Evolutionary conservation across 2,888 invertebrate genomes (phyloP).

Genomic region (Scaptomyza cyrtandrae): DNA sequence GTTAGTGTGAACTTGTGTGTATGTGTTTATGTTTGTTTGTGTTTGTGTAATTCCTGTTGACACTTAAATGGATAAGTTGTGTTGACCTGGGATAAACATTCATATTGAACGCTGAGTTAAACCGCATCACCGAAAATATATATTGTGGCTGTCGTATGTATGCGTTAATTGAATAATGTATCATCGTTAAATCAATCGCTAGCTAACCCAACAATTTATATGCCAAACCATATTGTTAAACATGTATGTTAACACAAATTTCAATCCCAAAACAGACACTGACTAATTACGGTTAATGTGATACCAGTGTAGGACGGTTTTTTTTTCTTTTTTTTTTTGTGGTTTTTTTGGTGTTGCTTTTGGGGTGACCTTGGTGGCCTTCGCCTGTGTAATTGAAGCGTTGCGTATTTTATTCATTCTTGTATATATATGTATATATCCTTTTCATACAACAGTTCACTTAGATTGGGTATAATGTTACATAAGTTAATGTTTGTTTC

Average conservation of each 20-base stretch:
- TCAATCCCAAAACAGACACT: slow-evolving; percentile 2
- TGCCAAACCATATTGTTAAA: not conserved
- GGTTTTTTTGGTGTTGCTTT: slow-evolving; percentile 9
- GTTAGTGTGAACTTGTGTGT: not conserved
- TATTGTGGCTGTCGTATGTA: slow-evolving; percentile 24
- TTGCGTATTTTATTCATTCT: slow-evolving; percentile 43
- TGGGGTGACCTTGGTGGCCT: slow-evolving; percentile 28
- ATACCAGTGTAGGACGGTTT: slow-evolving; percentile 1
- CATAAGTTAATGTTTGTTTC: not conserved
- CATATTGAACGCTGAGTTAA: not conserved
- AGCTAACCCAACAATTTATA: slow-evolving; percentile 23
- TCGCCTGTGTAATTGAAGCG: slow-evolving; percentile 63
- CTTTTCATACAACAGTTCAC: not conserved
- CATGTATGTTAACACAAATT: slow-evolving; percentile 6
- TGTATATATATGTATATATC: slow-evolving; percentile 4
- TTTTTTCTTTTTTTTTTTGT: not conserved
- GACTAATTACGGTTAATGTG: slow-evolving; percentile 53
- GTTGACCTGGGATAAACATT: slow-evolving; percentile 30
- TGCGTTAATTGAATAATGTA: slow-evolving; percentile 52
- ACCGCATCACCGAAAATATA: slow-evolving; percentile 33
- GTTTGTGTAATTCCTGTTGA: slow-evolving; percentile 17
- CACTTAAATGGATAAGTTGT: slow-evolving; percentile 56
- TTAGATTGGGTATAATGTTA: not conserved
- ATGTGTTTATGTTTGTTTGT: not conserved
- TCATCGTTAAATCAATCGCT: slow-evolving; percentile 48